Evolutionary conservation across 2,113 vertebrate species (phyloP), one percentile per base, ranked within the genome.

Genomic region (Ailuropoda melanoleuca): DNA sequence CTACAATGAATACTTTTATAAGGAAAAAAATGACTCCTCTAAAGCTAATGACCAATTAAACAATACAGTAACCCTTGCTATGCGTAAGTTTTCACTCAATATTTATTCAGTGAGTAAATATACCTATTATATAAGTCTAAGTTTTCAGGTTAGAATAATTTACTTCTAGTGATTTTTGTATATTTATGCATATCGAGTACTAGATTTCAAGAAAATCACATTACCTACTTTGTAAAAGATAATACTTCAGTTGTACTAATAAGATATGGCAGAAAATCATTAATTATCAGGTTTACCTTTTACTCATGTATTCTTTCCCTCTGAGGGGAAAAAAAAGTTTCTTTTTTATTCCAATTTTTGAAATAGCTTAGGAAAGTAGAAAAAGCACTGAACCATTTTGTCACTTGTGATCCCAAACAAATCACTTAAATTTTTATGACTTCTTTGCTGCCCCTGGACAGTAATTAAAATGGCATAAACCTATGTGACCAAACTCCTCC

Each of bases 401-500:
- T 83, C 18, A 48, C 29, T 77, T 80, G 34, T 74, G 39, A 8
- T 83, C 0, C 29, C 89, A 74, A 94, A 60, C 21, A 90, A 89
- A 84, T 58, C 58, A 72, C 3, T 88, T 80, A 64, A 55, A 8
- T 3, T 78, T 92, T 90, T 60, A 81, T 88, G 50, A 37, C 23
- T 93, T 75, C 18, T 87, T 75, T 75, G 17, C 10, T 89, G 11
- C n/a, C 26, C n/a, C 55, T 94, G 34, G 29, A 83, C 92, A 86
- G 50, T 87, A 29, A 90, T 93, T 88, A 62, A 95, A 94, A 86
- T 92, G 26, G 1, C 60, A 97, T 55, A 72, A 88, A 87, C 23
- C 56, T 92, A 43, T 72, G 48, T 48, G 37, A 53, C 55, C 83
- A 83, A 60, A 92, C 26, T 60, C n/a, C 12, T 48, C 6, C 17